Evolutionary conservation across 2,113 vertebrate genomes (phyloP).

Genomic region (Pontoporia blainvillei): DNA sequence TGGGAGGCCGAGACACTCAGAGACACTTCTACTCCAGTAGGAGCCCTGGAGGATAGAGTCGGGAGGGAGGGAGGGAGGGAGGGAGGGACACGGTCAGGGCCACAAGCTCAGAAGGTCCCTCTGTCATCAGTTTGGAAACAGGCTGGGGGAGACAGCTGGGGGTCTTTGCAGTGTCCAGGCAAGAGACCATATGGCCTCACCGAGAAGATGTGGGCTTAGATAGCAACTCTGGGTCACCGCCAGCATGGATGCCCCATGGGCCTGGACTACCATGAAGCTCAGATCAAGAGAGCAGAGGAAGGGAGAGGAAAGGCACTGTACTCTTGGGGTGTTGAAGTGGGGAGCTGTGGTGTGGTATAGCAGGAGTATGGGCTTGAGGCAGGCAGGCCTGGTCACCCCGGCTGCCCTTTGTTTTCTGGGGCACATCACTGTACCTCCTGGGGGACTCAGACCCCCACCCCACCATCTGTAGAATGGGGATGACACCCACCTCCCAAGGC

Average conservation of each 20-base stretch:
- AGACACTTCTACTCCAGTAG: background rate
- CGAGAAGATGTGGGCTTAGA: background rate
- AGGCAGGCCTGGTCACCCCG: background rate
- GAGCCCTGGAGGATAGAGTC: background rate
- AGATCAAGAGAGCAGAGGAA: background rate
- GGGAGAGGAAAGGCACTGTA: background rate
- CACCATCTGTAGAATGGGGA: background rate
- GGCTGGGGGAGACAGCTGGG: background rate
- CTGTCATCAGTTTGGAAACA: background rate
- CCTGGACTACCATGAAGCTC: background rate
- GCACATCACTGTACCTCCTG: background rate
- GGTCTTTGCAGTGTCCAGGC: background rate
- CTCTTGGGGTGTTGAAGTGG: fast-evolving
- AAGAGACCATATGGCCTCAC: background rate
- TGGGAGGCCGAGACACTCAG: background rate
- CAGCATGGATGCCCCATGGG: background rate
- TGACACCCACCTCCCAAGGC: background rate
- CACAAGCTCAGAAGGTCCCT: background rate
- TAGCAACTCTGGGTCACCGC: background rate
- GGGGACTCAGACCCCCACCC: background rate
- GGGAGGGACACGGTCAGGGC: background rate
- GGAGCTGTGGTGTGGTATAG: background rate
- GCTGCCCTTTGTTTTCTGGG: background rate
- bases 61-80: background rate
- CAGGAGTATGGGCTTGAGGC: background rate